Base-by-base conservation (phyloP, 2,797 vertebrate species). In the Microchirus variegatus region DNA sequence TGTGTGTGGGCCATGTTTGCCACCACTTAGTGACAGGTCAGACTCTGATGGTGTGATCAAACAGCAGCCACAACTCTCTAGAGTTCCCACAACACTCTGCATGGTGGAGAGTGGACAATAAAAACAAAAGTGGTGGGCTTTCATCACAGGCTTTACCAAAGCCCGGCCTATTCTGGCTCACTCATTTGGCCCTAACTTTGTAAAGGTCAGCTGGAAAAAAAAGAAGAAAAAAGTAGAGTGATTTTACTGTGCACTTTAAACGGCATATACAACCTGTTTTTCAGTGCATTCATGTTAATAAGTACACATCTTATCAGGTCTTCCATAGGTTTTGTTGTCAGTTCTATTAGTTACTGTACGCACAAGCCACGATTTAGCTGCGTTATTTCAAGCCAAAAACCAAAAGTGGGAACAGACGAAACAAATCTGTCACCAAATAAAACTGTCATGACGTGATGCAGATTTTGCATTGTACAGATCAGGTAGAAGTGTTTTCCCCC, bases 21-120 rank as follows among this genome's bases (percentile, higher is more conserved):
- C 88, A 89, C 84, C 87, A 90, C 85, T 86, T 90, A 91, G 85
- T 91, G 91, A 92, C 91, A 91, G 91, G 88, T 91, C 88, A 90
- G 87, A 82, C 87, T 91, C 81, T 81, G 81, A 87, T 83, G 75
- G 81, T 72, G 86, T 91, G 92, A 93, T 93, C 92, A 93, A 92
- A 92, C 92, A 70, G 78, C 85, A 89, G 87, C 82, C 85, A 89
- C 91, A 89, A 84, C 70, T 91, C 85, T 86, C 82, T 71, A 63
- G 85, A 85, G 77, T 88, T 89, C 87, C 84, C 85, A 87, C 87
- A 87, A 87, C 84, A 83, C 84, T 82, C 87, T 70, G 84, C 82
- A 87, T 78, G 84, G 81, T 85, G 85, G 82, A 89, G 85, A 88
- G 86, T 86, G 86, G 89, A 88, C 90, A 91, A 91, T 92, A 90